A percentile compares a stretch with the other conserved stretches of the same genome.
Evolutionary conservation across 2,888 invertebrate genomes (phyloP).

Genomic region (Meteorus cinctellus): DNA sequence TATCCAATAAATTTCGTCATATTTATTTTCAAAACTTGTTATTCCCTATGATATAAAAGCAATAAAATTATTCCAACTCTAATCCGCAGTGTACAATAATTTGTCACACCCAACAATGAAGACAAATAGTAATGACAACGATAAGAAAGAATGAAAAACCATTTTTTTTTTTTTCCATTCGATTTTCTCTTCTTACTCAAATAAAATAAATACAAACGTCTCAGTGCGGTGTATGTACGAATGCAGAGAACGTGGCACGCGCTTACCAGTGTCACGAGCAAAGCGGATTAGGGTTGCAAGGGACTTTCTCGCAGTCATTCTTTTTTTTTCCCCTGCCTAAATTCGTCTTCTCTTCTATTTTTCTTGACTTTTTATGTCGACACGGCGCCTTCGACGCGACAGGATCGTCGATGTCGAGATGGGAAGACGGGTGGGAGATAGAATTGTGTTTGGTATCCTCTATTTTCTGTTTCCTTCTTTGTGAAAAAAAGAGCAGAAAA

Average conservation of each 20-base stretch:
- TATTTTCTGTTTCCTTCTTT: neutral
- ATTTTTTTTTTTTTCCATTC: neutral
- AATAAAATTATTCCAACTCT: neutral
- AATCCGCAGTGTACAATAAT: neutral
- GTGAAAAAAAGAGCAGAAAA: neutral
- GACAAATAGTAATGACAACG: neutral
- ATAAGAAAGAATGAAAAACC: neutral
- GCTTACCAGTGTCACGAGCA: constrained; percentile 43
- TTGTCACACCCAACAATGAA: neutral
- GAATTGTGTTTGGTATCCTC: constrained; percentile 40
- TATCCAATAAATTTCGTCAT: neutral
- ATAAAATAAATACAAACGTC: constrained; percentile 27
- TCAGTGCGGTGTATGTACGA: constrained; percentile 34
- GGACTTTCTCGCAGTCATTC: constrained; percentile 26
- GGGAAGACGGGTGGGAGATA: constrained; percentile 25
- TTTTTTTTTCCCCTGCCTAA: constrained; percentile 18
- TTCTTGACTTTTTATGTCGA: constrained; percentile 19
- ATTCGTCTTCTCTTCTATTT: constrained; percentile 14
- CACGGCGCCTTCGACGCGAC: constrained; percentile 22
- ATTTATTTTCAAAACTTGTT: neutral
- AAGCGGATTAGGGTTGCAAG: constrained; percentile 45
- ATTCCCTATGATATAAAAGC: neutral
- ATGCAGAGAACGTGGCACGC: constrained; percentile 40
- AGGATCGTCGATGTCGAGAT: constrained; percentile 37
- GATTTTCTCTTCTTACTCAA: neutral